These are phyloP conservation scores for Riptortus pedestris DNA, from an alignment of 1,140 invertebrate genomes.

Conservation along the genomic window DNA sequence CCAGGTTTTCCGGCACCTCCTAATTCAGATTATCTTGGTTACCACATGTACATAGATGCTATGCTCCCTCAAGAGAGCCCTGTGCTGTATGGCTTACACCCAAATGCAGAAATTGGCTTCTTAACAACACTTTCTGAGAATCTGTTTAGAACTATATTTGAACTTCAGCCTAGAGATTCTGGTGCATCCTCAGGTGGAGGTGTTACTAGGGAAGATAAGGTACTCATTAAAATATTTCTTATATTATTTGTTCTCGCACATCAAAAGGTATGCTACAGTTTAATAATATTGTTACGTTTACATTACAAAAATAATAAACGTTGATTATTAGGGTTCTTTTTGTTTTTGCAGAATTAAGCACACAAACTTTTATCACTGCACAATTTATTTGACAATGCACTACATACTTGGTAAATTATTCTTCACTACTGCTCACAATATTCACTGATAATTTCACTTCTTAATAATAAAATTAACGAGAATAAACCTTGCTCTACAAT, in stretches of 20 bases:
- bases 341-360: no score
- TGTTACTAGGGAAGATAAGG: conserved; percentile 71
- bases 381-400: no score
- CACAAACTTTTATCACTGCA: no score
- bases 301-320: no score
- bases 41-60: conserved; percentile 66
- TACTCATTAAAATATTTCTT: conserved; percentile 33
- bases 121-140: conserved; percentile 75
- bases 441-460: no score
- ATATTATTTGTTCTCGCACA: not conserved
- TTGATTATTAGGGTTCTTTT: no score
- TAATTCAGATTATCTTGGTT: conserved; percentile 61
- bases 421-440: no score
- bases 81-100: conserved; percentile 80
- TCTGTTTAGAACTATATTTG: conserved; percentile 80
- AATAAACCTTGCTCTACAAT: no score
- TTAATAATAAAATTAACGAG: no score
- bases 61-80: conserved; percentile 78
- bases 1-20: conserved; percentile 73
- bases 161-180: conserved; percentile 78
- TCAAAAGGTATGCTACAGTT: not conserved
- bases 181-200: conserved; percentile 52
- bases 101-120: conserved; percentile 92
- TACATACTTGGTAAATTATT: no score
- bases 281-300: no score